Percentiles rank a stretch among this genome's conserved stretches.
Conservation (phyloP, 2,888 invertebrate genomes). For the Polydesmus complanatus region DNA sequence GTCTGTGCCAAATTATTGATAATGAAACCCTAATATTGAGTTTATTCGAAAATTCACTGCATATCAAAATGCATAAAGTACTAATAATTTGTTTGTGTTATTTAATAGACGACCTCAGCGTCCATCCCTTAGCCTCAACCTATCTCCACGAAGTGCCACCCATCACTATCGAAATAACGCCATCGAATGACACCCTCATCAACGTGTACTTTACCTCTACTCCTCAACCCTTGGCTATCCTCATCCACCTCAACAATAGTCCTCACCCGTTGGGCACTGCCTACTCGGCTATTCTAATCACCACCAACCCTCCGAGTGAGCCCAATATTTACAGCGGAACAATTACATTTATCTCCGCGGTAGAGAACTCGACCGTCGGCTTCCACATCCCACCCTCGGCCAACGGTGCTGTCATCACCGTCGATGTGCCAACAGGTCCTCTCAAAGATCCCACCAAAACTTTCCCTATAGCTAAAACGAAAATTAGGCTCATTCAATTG, state of each 20-base stretch:
- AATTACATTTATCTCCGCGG: conserved; percentile 3
- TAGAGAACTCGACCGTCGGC: conserved; percentile 4
- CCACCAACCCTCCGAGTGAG: neutral
- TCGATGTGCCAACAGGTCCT: conserved; percentile 5
- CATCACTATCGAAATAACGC: conserved; percentile 7
- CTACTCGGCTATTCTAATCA: conserved; percentile 1
- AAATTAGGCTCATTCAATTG: conserved; percentile 1
- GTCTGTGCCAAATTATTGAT: too few species aligned
- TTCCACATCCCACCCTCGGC: conserved; percentile 5
- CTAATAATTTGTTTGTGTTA: too few species aligned
- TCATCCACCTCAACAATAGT: neutral
- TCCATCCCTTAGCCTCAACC: neutral
- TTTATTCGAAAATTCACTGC: too few species aligned
- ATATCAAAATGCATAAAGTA: too few species aligned
- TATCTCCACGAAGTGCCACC: neutral
- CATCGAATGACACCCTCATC: conserved; percentile 7
- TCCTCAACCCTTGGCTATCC: conserved; percentile 3
- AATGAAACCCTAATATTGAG: too few species aligned
- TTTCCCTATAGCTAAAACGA: neutral
- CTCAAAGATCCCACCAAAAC: neutral
- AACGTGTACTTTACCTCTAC: conserved; percentile 3
- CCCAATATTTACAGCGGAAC: neutral
- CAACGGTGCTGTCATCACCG: conserved; percentile 5
- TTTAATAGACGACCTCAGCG: neutral
- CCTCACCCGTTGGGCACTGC: neutral